Evolutionary conservation across 2,888 invertebrate species (phyloP).

Genomic region (Cyrtodaria siliqua): DNA sequence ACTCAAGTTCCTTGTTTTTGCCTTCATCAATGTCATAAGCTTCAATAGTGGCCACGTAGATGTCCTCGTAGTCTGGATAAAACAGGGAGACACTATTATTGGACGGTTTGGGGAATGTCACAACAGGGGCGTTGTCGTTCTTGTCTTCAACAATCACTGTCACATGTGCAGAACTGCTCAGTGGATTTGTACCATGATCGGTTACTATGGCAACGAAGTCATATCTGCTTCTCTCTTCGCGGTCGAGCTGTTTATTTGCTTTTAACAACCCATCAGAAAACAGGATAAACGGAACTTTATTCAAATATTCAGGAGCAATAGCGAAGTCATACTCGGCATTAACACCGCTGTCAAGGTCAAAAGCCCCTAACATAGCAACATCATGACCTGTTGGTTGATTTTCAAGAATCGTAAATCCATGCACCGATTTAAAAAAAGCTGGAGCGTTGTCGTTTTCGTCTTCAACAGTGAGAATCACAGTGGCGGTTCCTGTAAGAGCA

Average conservation of each 20-base stretch:
- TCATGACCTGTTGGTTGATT: conserved; percentile 52
- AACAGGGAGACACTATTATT: conserved; percentile 66
- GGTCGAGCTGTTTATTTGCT: conserved; percentile 69
- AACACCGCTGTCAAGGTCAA: conserved; percentile 69
- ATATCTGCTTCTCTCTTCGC: conserved; percentile 71
- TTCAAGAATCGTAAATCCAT: conserved; percentile 56
- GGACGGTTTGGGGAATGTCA: conserved; percentile 75
- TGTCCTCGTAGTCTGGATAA: conserved; percentile 54
- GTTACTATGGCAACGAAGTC: conserved; percentile 68
- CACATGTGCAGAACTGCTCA: conserved; percentile 68
- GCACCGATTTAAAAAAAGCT: conserved; percentile 56
- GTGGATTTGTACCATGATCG: conserved; percentile 70
- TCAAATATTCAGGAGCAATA: conserved; percentile 55
- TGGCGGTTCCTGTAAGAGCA: conserved; percentile 67
- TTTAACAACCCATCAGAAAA: conserved; percentile 69
- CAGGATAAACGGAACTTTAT: conserved; percentile 70
- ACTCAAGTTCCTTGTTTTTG: conserved; percentile 59
- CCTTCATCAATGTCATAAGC: conserved; percentile 70
- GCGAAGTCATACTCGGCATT: conserved; percentile 69
- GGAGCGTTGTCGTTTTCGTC: conserved; percentile 70
- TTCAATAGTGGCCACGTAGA: conserved; percentile 55
- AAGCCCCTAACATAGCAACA: conserved; percentile 60
- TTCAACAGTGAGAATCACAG: conserved; percentile 56
- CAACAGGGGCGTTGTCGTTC: conserved; percentile 75
- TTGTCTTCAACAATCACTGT: conserved; percentile 70